Base-by-base conservation (phyloP, 2,113 vertebrate genomes). In the Crotalus tigris region DNA sequence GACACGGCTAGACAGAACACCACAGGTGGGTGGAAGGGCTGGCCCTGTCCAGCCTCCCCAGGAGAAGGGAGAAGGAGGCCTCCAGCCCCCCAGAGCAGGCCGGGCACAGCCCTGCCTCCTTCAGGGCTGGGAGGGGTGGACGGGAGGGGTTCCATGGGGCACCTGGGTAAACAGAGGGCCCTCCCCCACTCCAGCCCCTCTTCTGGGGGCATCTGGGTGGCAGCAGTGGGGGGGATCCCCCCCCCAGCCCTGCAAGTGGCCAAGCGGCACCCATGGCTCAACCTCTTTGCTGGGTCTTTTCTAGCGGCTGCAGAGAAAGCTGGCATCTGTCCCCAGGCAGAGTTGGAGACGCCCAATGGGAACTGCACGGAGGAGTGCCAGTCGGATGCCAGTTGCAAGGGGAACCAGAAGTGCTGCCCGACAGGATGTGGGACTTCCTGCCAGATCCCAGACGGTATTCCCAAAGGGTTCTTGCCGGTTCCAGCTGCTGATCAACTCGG, bases 21-120 rank as follows among this genome's bases (percentile, higher is more conserved):
- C 33, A 81, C 75, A 81, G 75, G 75, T 81, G 33, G 33, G 75
- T 81, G 75, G 75, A 44, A 44, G 75, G 75, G 33, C 75, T 0
- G 6, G 33, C 17, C 33, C n/a, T 81, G 93, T 93, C 95, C 95
- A 90, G 85, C 33, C 33, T 94, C 93, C 94, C 96, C 94, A 93
- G 96, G n/a, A 46, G 23, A 44, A 39, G 33, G 3, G 44, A 81
- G 69, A 19, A 39, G 69, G 33, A 39, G 17, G 69, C 33, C n/a
- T 17, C 69, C 15, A 3, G 12, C 26, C 13, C 33, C 9, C 24
- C 64, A 29, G 4, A 44, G 88, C 29, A 11, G 2, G 5, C 21
- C 4, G 3, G 15, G 69, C n/a, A 33, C n/a, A 33, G 64, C 4
- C n/a, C n/a, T 9, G 29, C 19, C 21, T 89, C 15, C 21, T 23